Evolutionary conservation across 2,888 invertebrate genomes (phyloP).

Genomic region (Ditula angustiorana): DNA sequence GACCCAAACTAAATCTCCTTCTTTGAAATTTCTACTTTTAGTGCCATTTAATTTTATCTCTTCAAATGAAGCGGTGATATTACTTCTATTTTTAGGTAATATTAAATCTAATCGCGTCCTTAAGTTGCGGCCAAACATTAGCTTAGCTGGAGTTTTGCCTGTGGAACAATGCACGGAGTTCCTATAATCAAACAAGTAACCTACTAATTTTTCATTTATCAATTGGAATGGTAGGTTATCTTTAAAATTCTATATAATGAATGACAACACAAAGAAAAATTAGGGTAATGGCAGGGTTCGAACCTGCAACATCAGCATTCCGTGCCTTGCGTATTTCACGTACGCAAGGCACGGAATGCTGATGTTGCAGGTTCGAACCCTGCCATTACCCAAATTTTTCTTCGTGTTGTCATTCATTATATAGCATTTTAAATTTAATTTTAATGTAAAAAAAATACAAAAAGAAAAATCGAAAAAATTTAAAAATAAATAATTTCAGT

Average conservation of each 20-base stretch:
- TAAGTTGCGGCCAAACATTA: neutral
- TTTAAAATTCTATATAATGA: too few species aligned
- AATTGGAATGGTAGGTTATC: too few species aligned
- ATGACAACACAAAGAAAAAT: too few species aligned
- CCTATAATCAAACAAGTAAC: conserved; percentile 8
- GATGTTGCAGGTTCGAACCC: neutral
- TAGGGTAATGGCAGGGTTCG: too few species aligned
- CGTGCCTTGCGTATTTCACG: too few species aligned
- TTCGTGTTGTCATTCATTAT: too few species aligned
- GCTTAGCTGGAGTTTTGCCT: neutral
- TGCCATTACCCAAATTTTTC: too few species aligned
- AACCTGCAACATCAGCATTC: too few species aligned
- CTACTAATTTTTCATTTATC: neutral
- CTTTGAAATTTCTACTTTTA: neutral
- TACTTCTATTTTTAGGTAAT: neutral
- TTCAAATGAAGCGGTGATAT: neutral
- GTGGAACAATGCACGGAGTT: conserved; percentile 8
- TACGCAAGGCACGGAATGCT: too few species aligned
- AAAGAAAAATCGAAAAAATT: too few species aligned
- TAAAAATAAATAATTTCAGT: neutral
- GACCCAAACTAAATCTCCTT: neutral
- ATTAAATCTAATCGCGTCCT: neutral
- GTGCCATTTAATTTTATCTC: neutral
- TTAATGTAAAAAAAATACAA: too few species aligned
- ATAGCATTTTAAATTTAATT: too few species aligned